Base-by-base conservation (phyloP, 1,140 invertebrate species). In the Aphaenogaster rudis region DNA sequence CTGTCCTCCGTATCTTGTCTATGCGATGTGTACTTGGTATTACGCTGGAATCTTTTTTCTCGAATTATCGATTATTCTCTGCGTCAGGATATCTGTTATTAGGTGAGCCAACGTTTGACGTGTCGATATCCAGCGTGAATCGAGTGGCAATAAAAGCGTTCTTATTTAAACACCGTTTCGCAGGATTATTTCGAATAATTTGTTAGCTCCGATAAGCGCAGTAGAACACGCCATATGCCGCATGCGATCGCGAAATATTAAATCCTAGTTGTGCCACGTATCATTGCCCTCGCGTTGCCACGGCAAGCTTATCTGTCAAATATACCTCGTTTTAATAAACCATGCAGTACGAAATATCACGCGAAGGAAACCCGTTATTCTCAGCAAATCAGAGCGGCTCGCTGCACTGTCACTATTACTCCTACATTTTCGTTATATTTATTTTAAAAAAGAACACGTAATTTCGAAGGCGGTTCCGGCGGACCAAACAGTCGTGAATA, bases 171-270 rank as follows among this genome's bases (percentile, higher is more conserved):
- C 64, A 71, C 36, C 13, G 13, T 81, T 57, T 71, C 66, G 13
- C 33, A 45, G 71, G 57, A 86, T 86, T 69, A 86, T 69, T 61
- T 61, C n/a, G 50, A 80, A 86, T 86, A 86, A 86, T 86, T 86
- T 69, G 59, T 78, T 54, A 45, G 76, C n/a, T 5, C 13, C 54
- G 84, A 86, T 86, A 86, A 86, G 64, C 76, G 45, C 63, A 28
- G 54, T 52, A 69, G 64, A 39, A 57, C 59, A 28, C 42, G 42
- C 76, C 84, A 86, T 86, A 86, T 86, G 84, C 48, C 59, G 36
- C 82, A 2, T 39, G 48, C n/a, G 33, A 36, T 39, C 64, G 63
- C 17, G 7, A 57, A 48, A 78, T 80, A 86, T 86, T 86, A 80
- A 86, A 77, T 85, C 36, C 81, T 78, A 78, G 72, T 86, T 79